phyloP scores from a whole-genome alignment of 2,113 vertebrate species.

The Penelope pileata region DNA sequence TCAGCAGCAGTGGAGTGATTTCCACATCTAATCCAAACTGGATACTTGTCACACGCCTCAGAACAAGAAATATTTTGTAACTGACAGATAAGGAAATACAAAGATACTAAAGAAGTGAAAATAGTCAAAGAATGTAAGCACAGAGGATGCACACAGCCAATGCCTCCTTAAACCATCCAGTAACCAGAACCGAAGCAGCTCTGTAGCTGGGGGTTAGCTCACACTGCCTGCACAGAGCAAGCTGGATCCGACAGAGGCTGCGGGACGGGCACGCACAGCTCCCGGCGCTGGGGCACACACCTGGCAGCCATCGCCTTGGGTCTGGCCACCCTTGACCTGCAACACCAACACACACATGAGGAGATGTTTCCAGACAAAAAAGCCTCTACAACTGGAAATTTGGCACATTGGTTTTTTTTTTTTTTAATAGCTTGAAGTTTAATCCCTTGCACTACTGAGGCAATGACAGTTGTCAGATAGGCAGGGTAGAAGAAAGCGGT shows the following conservation, averaged over 20 bases:
- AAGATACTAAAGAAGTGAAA: neutral
- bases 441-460: neutral
- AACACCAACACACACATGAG: neutral
- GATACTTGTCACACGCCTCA: neutral
- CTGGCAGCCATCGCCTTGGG: neutral
- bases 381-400: neutral
- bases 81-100: neutral
- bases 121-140: neutral
- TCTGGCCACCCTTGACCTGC: neutral
- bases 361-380: neutral
- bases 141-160: neutral
- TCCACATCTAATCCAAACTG: conserved; percentile 28
- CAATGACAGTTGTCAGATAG: neutral
- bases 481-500: neutral
- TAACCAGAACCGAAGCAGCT: neutral
- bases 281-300: too few relatives aligned
- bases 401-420: neutral
- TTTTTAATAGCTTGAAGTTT: neutral
- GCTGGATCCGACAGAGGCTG: neutral
- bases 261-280: conserved; percentile 15
- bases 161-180: neutral
- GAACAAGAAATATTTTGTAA: neutral
- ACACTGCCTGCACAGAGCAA: conserved; percentile 11
- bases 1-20: conserved; percentile 4
- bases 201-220: neutral